Percentiles rank a stretch among this genome's conserved stretches.
Evolutionary conservation across 2,888 invertebrate genomes (phyloP).

Genomic region (Stenichneumon culpator): DNA sequence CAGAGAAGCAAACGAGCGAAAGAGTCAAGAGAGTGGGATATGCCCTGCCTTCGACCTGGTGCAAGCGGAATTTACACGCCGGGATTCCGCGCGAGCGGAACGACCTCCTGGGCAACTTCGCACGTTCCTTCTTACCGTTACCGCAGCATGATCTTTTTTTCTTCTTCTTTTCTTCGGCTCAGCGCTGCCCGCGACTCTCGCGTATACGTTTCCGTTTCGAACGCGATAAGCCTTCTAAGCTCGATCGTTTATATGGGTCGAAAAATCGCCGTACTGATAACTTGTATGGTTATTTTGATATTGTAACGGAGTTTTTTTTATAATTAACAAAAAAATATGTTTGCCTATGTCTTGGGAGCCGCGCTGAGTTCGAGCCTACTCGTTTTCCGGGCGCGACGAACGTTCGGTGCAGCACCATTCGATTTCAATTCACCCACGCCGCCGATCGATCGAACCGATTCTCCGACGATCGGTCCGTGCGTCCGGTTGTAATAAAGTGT

Average conservation of each 20-base stretch:
- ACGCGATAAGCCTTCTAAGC: conserved; percentile 6
- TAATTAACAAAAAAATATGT: too few relatives aligned
- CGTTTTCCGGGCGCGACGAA: neutral
- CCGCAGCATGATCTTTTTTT: conserved; percentile 51
- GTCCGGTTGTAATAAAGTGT: conserved; percentile 62
- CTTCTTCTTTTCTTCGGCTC: conserved; percentile 27
- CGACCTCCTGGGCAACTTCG: conserved; percentile 69
- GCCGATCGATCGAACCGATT: conserved; percentile 54
- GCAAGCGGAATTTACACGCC: conserved; percentile 68
- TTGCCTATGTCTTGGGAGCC: neutral
- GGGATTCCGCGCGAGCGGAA: conserved; percentile 67
- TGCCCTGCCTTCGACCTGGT: conserved; percentile 48
- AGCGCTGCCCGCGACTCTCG: conserved; percentile 2
- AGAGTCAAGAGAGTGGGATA: conserved; percentile 41
- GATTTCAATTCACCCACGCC: conserved; percentile 64
- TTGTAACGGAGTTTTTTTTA: neutral
- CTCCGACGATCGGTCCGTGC: conserved; percentile 12
- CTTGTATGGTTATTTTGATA: neutral
- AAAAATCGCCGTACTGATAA: neutral
- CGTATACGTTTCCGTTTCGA: conserved; percentile 18
- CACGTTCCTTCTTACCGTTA: conserved; percentile 70
- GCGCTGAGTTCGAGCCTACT: neutral
- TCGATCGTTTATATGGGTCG: conserved; percentile 6
- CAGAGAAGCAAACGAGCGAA: conserved; percentile 52
- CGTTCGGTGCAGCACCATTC: conserved; percentile 19